These are phyloP conservation scores for Hirtodrosophila histrioides DNA, from an alignment of 2,888 invertebrate species.

Conservation along the genomic window DNA sequence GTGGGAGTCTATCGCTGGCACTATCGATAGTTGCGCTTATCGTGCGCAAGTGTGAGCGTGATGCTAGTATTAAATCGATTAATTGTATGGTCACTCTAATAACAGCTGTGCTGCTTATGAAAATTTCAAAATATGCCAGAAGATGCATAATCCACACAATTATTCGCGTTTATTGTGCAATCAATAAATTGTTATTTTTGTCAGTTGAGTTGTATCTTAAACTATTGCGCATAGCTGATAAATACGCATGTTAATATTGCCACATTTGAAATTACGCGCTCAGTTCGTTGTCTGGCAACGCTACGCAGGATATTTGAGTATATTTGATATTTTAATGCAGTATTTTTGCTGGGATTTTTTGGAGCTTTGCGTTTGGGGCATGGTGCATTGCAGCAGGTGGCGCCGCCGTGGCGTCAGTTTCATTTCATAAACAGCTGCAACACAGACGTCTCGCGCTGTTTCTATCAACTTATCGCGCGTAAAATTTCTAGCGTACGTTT, in stretches of 20 bases:
- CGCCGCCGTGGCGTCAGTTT: conserved; percentile 59
- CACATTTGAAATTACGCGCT: conserved; percentile 23
- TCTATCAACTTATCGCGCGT: conserved; percentile 47
- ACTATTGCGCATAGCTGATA: too few relatives aligned
- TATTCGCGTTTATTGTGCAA: too few relatives aligned
- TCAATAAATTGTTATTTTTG: too few relatives aligned
- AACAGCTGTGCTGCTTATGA: background rate
- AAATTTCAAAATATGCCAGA: background rate
- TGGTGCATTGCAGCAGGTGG: conserved; percentile 59
- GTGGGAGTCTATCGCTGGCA: conserved; percentile 20
- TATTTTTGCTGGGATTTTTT: conserved; percentile 35
- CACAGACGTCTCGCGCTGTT: conserved; percentile 11
- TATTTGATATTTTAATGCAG: conserved; percentile 26
- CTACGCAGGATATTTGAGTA: conserved; percentile 24
- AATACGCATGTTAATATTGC: too few relatives aligned
- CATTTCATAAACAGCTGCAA: conserved; percentile 43
- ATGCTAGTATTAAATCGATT: background rate
- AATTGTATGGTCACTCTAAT: conserved; percentile 2
- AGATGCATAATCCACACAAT: too few relatives aligned
- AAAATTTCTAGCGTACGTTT: conserved; percentile 34
- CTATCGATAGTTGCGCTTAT: conserved; percentile 19
- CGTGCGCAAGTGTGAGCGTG: background rate
- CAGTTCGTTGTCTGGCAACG: background rate
- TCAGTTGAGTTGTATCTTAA: too few relatives aligned
- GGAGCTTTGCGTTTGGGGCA: background rate